A percentile compares a stretch with the other conserved stretches of the same genome.
Evolutionary conservation across 2,888 invertebrate species (phyloP).

Genomic region (Drosophila robusta): DNA sequence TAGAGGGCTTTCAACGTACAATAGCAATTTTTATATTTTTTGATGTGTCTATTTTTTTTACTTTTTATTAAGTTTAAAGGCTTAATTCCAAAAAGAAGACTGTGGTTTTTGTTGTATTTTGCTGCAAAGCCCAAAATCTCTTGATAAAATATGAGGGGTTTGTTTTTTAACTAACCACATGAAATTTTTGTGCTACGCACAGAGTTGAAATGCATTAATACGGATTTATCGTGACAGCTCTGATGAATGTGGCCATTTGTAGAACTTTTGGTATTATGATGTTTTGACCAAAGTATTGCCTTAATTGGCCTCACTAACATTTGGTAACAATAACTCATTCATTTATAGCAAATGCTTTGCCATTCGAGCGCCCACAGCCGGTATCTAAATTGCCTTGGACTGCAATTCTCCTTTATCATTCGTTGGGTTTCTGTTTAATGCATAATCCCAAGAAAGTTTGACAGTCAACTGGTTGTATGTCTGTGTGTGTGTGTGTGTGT

Average conservation of each 20-base stretch:
- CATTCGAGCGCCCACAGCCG: constrained; percentile 6
- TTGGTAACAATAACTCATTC: constrained; percentile 18
- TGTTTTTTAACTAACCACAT: not conserved
- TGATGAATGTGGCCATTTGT: constrained; percentile 16
- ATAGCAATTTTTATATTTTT: too few relatives aligned
- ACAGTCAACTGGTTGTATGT: constrained; percentile 40
- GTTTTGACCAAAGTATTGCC: constrained; percentile 6
- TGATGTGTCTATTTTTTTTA: too few relatives aligned
- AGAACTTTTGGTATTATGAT: constrained; percentile 6
- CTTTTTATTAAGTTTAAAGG: too few relatives aligned
- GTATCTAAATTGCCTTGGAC: constrained; percentile 51
- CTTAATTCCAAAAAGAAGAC: too few relatives aligned
- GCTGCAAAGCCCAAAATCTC: not conserved
- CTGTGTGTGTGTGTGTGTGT: not conserved
- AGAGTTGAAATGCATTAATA: not conserved
- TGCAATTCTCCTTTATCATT: constrained; percentile 42
- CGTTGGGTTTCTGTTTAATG: constrained; percentile 10
- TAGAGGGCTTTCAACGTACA: too few relatives aligned
- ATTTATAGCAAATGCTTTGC: constrained; percentile 28
- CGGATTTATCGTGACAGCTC: constrained; percentile 8
- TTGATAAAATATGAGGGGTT: not conserved
- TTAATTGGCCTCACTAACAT: constrained; percentile 26
- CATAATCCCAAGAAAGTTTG: constrained; percentile 47
- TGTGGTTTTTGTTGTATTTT: too few relatives aligned
- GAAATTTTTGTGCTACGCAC: not conserved